Percentiles rank a stretch among this genome's conserved stretches.
These are phyloP conservation scores for Pelodiscus sinensis DNA, from an alignment of 2,113 vertebrate species.

Conservation along the genomic window DNA sequence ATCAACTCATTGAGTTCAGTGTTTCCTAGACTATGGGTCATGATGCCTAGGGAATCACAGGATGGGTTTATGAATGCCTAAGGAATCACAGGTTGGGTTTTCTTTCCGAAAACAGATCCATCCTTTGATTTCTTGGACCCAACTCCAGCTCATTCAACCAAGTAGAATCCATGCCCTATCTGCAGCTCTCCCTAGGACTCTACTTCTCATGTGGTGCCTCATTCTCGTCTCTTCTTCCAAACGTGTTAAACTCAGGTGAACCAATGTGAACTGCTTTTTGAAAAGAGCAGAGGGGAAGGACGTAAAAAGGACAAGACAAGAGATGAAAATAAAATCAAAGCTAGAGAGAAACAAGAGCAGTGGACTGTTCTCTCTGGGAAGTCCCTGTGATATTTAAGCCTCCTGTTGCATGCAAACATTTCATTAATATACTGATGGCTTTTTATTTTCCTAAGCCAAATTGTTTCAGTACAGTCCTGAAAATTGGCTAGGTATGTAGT, in stretches of 20 bases:
- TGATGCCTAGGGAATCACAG: no score
- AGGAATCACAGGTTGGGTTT: neutral
- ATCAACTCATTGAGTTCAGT: no score
- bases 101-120: neutral
- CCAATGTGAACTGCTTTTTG: neutral
- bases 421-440: constrained; percentile 21
- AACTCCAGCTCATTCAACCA: neutral
- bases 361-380: constrained; percentile 12
- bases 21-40: no score
- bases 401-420: constrained; percentile 67
- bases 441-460: constrained; percentile 22
- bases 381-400: constrained; percentile 31
- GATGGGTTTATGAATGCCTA: no score
- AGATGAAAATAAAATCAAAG: constrained; percentile 37
- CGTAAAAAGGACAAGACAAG: neutral
- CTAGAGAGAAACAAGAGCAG: constrained; percentile 6
- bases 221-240: neutral
- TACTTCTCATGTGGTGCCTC: neutral
- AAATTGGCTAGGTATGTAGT: constrained; percentile 16
- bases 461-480: constrained; percentile 38
- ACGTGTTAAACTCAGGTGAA: constrained; percentile 28
- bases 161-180: neutral
- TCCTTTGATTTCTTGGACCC: neutral
- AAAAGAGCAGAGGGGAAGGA: neutral
- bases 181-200: neutral